phyloP scores from a whole-genome alignment of 2,113 vertebrate species.

The Myodes glareolus region DNA sequence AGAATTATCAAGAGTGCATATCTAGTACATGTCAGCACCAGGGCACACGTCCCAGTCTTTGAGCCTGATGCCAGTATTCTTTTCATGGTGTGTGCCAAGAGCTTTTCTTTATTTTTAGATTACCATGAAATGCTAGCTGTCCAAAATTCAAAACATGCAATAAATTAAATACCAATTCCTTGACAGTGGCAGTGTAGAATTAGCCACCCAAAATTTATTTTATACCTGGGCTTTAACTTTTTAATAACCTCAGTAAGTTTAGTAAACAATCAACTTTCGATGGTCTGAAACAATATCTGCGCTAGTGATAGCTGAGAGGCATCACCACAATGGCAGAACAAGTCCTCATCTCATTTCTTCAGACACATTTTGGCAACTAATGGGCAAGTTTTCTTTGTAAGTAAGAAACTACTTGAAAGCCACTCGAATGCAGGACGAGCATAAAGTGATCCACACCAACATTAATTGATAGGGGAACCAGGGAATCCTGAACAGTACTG shows the following conservation, averaged over 20 bases:
- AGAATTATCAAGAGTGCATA: background rate
- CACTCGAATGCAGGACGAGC: background rate
- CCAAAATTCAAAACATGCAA: background rate
- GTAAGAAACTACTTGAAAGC: background rate
- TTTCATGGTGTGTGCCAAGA: background rate
- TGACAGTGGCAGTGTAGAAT: background rate
- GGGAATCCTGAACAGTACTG: too few relatives aligned
- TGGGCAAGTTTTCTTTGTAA: background rate
- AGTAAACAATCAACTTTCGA: slow-evolving; percentile 3
- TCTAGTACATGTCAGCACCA: background rate
- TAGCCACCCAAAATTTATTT: background rate
- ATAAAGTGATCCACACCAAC: background rate
- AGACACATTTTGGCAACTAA: background rate
- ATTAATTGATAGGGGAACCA: too few relatives aligned
- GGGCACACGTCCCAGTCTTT: background rate
- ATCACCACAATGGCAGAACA: background rate
- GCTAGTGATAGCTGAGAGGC: background rate
- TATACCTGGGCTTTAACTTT: slow-evolving; percentile 10
- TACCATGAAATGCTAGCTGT: background rate
- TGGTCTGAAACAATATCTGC: background rate
- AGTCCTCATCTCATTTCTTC: background rate
- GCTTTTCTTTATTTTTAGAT: background rate
- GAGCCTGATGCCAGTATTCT: background rate
- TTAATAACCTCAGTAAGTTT: background rate
- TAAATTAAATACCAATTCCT: slow-evolving; percentile 6